Evolutionary conservation across 2,888 invertebrate genomes (phyloP), one percentile per base, ranked within the genome.

Genomic region (Pardosa pseudoannulata): DNA sequence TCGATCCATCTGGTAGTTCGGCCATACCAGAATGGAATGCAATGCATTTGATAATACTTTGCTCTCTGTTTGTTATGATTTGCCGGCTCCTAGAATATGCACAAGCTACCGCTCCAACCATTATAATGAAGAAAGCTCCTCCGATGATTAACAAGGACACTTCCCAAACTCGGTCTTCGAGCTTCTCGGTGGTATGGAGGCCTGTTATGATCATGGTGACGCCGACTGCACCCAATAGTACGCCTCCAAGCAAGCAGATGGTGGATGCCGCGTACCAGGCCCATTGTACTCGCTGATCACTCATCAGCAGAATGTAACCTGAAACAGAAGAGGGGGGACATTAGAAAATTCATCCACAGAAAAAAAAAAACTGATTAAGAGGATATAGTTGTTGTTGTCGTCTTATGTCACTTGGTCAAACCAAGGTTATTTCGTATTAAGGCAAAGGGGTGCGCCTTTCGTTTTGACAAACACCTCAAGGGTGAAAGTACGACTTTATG

Each of bases 31-130:
- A 56, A 36, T 87, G 87, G 65, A 87, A 80, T 29, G 87, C 87
- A 13, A 87, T 87, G 72, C 87, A 87, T 62, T 87, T 87, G 28
- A 87, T 87, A 29, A 87, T 87, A 65, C 87, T 87, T 31, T 87
- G 79, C 70, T 87, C 87, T 65, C 87, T 62, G 62, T 32, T 87
- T 11, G 19, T 64, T 0, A 87, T 72, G 23, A 87, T 76, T 13
- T 87, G 75, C 2, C 87, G 87, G 28, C 87, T 87, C 27, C 80
- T 79, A 6, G 87, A 76, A 31, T 76, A 87, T 23, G 87, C 79
- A 27, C 87, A 87, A 16, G 75, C 80, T 0, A 87, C 31, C 13
- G 87, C 78, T 50, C 87, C 87, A 7, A 76, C 28, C 27, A 87
- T 36, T 11, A 87, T 76, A 65, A 87, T 76, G 39, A 87, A 36